phyloP scores from a whole-genome alignment of 2,113 vertebrate genomes.

The Petroica traversi region DNA sequence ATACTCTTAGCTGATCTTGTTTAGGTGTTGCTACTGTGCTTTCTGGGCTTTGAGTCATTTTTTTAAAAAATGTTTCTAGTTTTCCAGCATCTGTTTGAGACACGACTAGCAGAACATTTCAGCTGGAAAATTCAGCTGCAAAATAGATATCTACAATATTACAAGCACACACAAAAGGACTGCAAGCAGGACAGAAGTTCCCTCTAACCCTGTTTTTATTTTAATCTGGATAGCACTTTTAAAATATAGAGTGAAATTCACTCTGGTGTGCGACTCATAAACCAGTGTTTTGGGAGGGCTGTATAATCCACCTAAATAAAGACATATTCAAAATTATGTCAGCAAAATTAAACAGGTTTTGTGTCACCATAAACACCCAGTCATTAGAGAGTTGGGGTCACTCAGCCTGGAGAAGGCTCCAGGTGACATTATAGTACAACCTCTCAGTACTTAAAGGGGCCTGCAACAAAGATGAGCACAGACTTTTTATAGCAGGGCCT shows the following conservation, averaged over 20 bases:
- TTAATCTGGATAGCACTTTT: neutral
- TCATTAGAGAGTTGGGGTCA: neutral
- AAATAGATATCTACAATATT: neutral
- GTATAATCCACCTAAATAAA: neutral
- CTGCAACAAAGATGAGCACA: neutral
- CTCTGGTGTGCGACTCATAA: neutral
- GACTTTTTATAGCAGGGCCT: neutral
- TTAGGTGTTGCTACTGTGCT: neutral
- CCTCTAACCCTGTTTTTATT: neutral
- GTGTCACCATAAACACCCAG: neutral
- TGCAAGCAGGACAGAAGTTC: neutral
- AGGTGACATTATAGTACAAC: neutral
- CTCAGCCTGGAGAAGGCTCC: neutral
- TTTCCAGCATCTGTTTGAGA: slow-evolving; percentile 6
- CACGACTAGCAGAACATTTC: neutral
- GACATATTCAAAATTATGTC: neutral
- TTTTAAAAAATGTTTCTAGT: neutral
- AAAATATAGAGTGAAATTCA: neutral
- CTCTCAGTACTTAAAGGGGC: neutral
- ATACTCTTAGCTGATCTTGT: neutral
- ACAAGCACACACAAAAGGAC: neutral
- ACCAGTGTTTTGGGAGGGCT: neutral
- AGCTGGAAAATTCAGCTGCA: neutral
- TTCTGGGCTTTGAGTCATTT: neutral
- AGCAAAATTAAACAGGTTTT: neutral